phyloP scores from a whole-genome alignment of 2,888 invertebrate genomes.

The Pristionchus japonicus region DNA sequence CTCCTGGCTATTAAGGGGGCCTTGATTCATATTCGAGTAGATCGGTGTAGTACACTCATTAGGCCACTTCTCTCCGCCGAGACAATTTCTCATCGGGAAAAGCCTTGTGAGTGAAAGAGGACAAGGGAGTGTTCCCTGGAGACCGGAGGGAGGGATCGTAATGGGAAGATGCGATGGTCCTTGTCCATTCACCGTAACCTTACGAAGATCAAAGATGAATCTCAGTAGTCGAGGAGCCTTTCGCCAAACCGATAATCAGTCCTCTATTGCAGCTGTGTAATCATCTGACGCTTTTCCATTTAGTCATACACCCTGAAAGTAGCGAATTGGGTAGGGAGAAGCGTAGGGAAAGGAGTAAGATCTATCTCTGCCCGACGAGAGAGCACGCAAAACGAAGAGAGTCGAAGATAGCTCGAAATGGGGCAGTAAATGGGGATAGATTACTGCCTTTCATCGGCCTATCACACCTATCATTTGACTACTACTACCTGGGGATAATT shows the following conservation, averaged over 20 bases:
- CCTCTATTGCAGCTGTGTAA: background rate
- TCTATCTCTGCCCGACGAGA: background rate
- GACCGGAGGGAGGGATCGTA: background rate
- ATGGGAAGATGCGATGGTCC: background rate
- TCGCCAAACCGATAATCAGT: background rate
- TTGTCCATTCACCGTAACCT: background rate
- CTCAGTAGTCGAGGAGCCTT: background rate
- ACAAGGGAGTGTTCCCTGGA: background rate
- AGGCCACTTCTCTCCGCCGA: background rate
- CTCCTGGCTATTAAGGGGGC: no score
- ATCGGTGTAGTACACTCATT: background rate
- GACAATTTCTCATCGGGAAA: background rate
- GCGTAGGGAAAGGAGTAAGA: background rate
- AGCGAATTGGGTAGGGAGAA: background rate
- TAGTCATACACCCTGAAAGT: background rate
- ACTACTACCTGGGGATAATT: no score
- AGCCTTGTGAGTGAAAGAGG: background rate
- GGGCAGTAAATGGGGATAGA: background rate
- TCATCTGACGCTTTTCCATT: background rate
- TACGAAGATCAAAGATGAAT: background rate
- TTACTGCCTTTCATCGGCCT: conserved; percentile 23
- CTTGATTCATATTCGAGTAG: background rate
- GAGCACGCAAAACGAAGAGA: background rate
- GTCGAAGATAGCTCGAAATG: background rate
- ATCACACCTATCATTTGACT: conserved; percentile 35